Conservation (phyloP, 2,113 vertebrate genomes). For the Bostrychus sinensis region DNA sequence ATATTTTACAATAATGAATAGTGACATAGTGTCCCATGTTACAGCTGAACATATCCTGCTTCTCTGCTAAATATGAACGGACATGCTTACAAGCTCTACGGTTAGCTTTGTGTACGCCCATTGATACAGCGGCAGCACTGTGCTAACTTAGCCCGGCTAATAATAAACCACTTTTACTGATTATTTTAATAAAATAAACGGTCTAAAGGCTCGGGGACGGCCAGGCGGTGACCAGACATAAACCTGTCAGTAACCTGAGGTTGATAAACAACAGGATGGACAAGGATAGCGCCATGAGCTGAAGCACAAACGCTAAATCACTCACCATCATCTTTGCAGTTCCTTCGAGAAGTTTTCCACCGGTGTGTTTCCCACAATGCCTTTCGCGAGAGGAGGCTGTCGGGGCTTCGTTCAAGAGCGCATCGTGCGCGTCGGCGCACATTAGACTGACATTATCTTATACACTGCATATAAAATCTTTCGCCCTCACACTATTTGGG, state of each 20-base stretch:
- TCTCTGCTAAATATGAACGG: not conserved
- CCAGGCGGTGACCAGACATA: accelerated
- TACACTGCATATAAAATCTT: too few species aligned
- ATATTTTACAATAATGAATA: not conserved
- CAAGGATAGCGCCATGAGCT: constrained; percentile 25
- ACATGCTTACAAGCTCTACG: constrained; percentile 3
- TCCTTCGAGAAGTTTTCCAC: constrained; percentile 72
- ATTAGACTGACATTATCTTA: too few species aligned
- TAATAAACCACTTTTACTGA: not conserved
- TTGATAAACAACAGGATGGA: constrained; percentile 43
- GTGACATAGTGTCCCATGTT: not conserved
- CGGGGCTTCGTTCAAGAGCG: constrained; percentile 46
- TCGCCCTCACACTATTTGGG: too few species aligned
- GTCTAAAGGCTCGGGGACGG: accelerated
- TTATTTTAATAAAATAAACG: constrained; percentile 8
- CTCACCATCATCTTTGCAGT: constrained; percentile 79
- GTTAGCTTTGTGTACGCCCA: constrained; percentile 58
- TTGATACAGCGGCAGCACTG: constrained; percentile 7
- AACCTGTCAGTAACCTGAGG: accelerated
- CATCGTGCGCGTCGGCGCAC: not conserved
- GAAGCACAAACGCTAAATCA: constrained; percentile 35
- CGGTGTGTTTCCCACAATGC: constrained; percentile 71
- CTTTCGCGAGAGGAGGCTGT: constrained; percentile 49
- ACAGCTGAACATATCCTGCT: too few species aligned
- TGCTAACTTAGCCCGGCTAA: constrained; percentile 48